Evolutionary conservation across 2,888 invertebrate genomes (phyloP), one percentile per base, ranked within the genome.

Genomic region (Cantharis flavilabris): DNA sequence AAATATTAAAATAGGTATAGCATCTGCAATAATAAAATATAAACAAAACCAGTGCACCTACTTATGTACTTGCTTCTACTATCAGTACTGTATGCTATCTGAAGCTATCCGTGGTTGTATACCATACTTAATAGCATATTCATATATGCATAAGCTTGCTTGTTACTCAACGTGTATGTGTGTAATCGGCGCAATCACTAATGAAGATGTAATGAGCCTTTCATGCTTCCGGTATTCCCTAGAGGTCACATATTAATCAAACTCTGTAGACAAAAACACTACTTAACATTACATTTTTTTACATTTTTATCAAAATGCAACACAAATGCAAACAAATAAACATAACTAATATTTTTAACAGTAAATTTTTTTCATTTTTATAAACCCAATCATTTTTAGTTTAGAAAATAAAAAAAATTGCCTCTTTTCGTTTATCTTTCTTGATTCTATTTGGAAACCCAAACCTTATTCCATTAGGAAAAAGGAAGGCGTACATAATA

Each of bases 121-220:
- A 69, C 74, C 62, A 70, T 69, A 80, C 80, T 77, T 84, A 84
- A 84, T 83, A 84, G 83, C 82, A 83, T 83, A 84, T 84, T 82
- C 82, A 83, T 83, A 80, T 82, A 83, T 83, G 82, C 83, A 82
- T 80, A 82, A 79, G 81, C 78, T 79, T 81, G 80, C 81, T 80
- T 83, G 82, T 81, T 80, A 80, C 80, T 78, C 76, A 77, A 33
- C 73, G 80, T 80, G 80, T 81, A 80, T 80, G 79, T 81, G 79
- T 81, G 81, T 82, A 83, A 83, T 81, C 82, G 81, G 80, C 77
- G 77, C 80, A 79, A 83, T 82, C 83, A 74, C 81, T 83, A 83
- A 83, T 83, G 83, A 83, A 83, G 83, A 83, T 81, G 81, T 83
- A 83, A 83, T 81, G 80, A 81, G 81, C 71, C 79, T 77, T 80